Percentiles rank a stretch among this genome's conserved stretches.
These are phyloP conservation scores for Takifugu bimaculatus DNA, from an alignment of 2,113 vertebrate species.

Conservation along the genomic window DNA sequence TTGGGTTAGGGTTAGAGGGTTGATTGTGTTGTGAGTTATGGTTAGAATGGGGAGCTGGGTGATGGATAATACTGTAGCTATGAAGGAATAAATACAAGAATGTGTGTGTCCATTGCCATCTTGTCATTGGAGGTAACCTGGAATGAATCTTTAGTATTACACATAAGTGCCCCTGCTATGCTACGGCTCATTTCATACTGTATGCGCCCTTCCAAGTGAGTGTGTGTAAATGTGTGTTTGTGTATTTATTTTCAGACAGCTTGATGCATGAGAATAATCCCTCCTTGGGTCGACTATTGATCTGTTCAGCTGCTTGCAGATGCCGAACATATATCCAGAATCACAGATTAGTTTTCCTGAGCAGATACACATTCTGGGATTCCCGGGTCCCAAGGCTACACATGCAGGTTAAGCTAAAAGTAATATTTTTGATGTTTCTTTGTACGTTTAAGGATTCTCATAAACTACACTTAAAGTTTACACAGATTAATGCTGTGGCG, in stretches of 20 bases:
- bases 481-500: neutral
- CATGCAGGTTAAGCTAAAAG: neutral
- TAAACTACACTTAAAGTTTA: neutral
- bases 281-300: constrained; percentile 57
- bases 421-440: neutral
- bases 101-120: neutral
- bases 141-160: neutral
- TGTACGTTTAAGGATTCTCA: neutral
- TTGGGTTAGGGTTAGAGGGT: too few species aligned
- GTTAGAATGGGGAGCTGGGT: too few species aligned
- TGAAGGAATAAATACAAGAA: too few species aligned
- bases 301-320: constrained; percentile 38
- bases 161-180: neutral
- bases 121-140: neutral
- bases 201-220: neutral
- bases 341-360: constrained; percentile 32
- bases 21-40: too few species aligned
- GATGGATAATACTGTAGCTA: too few species aligned
- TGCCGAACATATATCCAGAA: constrained; percentile 37
- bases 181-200: neutral
- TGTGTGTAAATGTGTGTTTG: constrained; percentile 2
- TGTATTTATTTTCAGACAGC: constrained; percentile 52
- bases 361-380: constrained; percentile 31
- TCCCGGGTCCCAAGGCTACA: neutral
- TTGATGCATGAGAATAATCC: constrained; percentile 65